Evolutionary conservation across 2,113 vertebrate species (phyloP), one percentile per base, ranked within the genome.

Genomic region (Perca fluviatilis): DNA sequence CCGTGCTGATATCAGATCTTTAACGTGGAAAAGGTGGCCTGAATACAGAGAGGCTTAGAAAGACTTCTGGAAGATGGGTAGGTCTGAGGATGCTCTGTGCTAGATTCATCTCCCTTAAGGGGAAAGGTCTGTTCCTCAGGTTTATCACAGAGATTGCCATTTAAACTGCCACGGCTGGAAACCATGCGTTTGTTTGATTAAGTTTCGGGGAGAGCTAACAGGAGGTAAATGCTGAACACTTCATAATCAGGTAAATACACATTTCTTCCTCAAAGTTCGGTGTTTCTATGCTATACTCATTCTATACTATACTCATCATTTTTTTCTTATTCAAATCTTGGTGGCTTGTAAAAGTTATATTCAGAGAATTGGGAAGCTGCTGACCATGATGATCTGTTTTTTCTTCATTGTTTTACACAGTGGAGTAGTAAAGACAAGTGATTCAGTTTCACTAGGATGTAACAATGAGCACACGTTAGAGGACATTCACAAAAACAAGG

Each of bases 1-100:
- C 83, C 46, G 51, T 2, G 60, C 80, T 77, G 85, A 91, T 92
- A 91, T 88, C 91, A 91, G 85, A 93, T 91, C 85, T 86, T 53
- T 83, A 87, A 86, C 7, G 23, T 68, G 75, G 61, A 84, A 53
- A 87, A 76, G 83, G 68, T 86, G 77, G 70, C 43, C 84, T 83
- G 93, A 84, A 94, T 93, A 91, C 86, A 84, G 82, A 93, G 67
- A 79, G 56, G 82, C 54, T 74, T 63, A 25, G 54, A 77, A 60
- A 88, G 54, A 89, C 69, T 77, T 74, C 65, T 67, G 75, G 81
- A 83, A 67, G 54, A 83, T 74, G 63, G 77, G 82, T 77, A 69
- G 57, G 81, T 77, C 81, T 71, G 70, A 81, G 50, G 83, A 80
- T 15, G 43, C 46, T 82, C 25, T 13, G 21, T 54, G 67, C 54